Base-by-base conservation (phyloP, 1,140 invertebrate genomes). In the Drosophila pseudoobscura region DNA sequence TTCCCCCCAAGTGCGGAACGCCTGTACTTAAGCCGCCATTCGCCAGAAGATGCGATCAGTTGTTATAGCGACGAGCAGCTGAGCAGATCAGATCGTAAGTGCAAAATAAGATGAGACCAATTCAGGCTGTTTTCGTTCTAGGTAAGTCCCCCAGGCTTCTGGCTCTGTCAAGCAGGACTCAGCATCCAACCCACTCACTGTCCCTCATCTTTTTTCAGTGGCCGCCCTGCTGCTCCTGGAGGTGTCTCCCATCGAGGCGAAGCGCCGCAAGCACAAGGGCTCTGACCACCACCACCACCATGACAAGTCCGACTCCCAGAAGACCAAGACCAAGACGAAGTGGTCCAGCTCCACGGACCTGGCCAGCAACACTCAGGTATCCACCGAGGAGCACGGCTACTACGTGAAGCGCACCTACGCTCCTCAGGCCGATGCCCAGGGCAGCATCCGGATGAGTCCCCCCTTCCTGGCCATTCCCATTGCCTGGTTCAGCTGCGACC, bases 321-420 rank as follows among this genome's bases (percentile, higher is more conserved):
- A 78, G 46, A 61, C 84, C 9, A 91, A 91, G 66, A 90, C 89
- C 29, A 90, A 90, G 65, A 90, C 89, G 0, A 91, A 91, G 56
- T 91, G 89, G 89, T 90, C 89, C 0, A 88, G 47, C 13, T 88
- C 89, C 1, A 75, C 89, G 2, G 73, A 91, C 22, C 41, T 89
- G 55, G 70, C 66, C 6, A 53, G 29, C n/a, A 78, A 68, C 20
- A 51, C 57, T 1, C 87, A 88, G 50, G 79, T 91, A 3, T 79
- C 89, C 35, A 90, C 82, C 20, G 89, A 91, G 47, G 89, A 91
- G 52, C 89, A 91, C 22, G 82, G 85, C n/a, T 91, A 91, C 56
- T 91, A 90, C 43, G 82, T 91, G n/a, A 91, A 91, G 56, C 85
- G 89, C 46, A 91, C 89, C 41, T 91, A 66, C 17, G 52, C 76